Conservation (phyloP, 1,140 invertebrate genomes). For the Magallana ariakensis region DNA sequence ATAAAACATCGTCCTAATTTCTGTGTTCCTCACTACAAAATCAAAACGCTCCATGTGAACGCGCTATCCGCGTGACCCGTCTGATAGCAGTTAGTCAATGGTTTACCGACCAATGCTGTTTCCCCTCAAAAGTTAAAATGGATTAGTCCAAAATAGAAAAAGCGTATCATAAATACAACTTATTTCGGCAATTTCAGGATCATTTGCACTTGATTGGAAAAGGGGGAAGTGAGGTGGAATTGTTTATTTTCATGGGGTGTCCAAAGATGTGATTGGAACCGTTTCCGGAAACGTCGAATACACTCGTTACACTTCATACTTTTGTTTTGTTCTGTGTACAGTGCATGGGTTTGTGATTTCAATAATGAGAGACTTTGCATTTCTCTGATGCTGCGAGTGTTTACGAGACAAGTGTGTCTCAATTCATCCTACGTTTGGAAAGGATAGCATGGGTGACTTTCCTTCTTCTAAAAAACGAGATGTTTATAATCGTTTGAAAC, state of each 20-base stretch:
- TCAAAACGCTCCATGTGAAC: constrained; percentile 32
- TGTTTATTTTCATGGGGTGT: constrained; percentile 9
- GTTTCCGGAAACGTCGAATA: constrained; percentile 7
- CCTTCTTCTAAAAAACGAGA: constrained; percentile 48
- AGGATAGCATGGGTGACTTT: constrained; percentile 53
- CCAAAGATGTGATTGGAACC: constrained; percentile 29
- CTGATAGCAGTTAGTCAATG: constrained; percentile 35
- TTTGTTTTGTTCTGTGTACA: constrained; percentile 19
- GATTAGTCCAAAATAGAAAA: constrained; percentile 30
- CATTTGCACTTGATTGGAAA: constrained; percentile 36
- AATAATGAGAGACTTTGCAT: constrained; percentile 11
- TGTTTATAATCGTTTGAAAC: constrained; percentile 47
- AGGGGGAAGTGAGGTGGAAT: constrained; percentile 32
- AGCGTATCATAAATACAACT: constrained; percentile 38
- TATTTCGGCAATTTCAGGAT: constrained; percentile 20
- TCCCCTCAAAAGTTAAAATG: constrained; percentile 27
- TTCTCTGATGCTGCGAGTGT: constrained; percentile 26
- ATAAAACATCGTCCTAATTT: constrained; percentile 30
- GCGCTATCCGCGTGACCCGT: constrained; percentile 27
- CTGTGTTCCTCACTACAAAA: constrained; percentile 4
- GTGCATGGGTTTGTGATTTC: constrained; percentile 27
- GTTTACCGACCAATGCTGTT: constrained; percentile 21
- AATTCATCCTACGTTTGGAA: constrained; percentile 9
- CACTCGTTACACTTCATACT: neutral
- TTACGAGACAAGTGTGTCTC: constrained; percentile 35